Conservation (phyloP, 2,113 vertebrate species). For the Phocoena phocoena region DNA sequence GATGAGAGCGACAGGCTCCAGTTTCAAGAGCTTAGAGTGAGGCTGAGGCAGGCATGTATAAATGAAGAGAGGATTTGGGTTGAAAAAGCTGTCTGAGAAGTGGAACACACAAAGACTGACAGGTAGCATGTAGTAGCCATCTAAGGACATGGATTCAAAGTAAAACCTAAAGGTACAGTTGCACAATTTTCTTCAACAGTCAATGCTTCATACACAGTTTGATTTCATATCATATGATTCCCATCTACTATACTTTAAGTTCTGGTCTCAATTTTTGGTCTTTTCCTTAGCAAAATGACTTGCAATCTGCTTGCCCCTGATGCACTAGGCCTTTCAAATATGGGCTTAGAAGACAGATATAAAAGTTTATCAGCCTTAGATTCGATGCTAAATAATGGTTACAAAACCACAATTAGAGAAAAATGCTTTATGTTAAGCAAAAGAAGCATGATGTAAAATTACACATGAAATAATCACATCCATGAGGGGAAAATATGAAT, state of each 20-base stretch:
- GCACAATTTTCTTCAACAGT: background rate
- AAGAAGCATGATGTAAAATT: conserved; percentile 21
- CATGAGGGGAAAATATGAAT: background rate
- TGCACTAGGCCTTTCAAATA: background rate
- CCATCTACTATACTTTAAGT: background rate
- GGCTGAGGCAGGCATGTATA: background rate
- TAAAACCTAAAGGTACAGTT: background rate
- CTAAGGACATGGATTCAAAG: background rate
- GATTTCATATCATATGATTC: background rate
- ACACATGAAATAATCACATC: background rate
- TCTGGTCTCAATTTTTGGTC: background rate
- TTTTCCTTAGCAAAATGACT: conserved; percentile 40
- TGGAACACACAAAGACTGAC: background rate
- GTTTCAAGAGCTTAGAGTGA: background rate
- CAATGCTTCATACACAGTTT: background rate
- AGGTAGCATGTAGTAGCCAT: background rate
- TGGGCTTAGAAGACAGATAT: background rate
- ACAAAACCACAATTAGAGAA: conserved; percentile 37
- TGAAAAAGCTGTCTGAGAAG: background rate
- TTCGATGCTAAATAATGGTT: background rate
- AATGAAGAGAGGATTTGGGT: background rate
- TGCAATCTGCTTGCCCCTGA: background rate
- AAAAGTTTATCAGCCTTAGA: conserved; percentile 8
- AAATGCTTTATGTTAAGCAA: conserved; percentile 23
- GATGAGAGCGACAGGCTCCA: background rate